Evolutionary conservation across 2,888 invertebrate species (phyloP).

Genomic region (Hedychridium roseum): DNA sequence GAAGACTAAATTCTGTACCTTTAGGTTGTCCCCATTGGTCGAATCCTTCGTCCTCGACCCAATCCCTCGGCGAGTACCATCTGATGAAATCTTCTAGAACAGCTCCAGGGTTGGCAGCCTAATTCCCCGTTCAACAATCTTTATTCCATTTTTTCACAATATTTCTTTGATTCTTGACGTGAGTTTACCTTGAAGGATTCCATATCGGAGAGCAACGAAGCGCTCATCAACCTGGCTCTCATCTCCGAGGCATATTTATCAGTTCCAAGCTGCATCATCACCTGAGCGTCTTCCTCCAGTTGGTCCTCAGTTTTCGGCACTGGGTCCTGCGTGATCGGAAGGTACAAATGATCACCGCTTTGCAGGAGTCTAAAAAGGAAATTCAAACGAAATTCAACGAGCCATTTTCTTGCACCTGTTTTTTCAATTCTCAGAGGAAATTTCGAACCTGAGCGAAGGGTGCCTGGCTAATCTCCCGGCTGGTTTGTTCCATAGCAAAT

Average conservation of each 20-base stretch:
- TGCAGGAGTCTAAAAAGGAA: conserved; percentile 68
- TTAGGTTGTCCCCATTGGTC: conserved; percentile 69
- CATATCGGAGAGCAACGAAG: conserved; percentile 95
- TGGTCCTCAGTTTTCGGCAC: conserved; percentile 98
- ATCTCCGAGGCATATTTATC: conserved; percentile 84
- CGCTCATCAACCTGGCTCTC: conserved; percentile 93
- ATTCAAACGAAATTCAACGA: background rate
- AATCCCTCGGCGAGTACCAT: conserved; percentile 98
- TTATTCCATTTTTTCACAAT: background rate
- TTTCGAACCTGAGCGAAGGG: conserved; percentile 67
- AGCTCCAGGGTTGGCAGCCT: conserved; percentile 93
- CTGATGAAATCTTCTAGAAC: conserved; percentile 94
- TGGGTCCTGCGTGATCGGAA: conserved; percentile 89
- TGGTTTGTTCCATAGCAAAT: conserved; percentile 70
- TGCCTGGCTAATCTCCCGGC: conserved; percentile 77
- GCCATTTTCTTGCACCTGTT: conserved; percentile 1
- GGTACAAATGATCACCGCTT: conserved; percentile 77
- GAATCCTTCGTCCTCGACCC: conserved; percentile 73
- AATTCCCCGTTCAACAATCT: background rate
- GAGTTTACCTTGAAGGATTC: conserved; percentile 90
- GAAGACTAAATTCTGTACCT: conserved; percentile 53
- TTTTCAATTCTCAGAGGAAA: background rate
- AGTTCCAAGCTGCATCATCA: conserved; percentile 87
- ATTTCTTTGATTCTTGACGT: background rate
- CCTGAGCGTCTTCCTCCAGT: conserved; percentile 90